Base-by-base conservation (phyloP, 2,797 vertebrate species). In the Syncerus caffer region DNA sequence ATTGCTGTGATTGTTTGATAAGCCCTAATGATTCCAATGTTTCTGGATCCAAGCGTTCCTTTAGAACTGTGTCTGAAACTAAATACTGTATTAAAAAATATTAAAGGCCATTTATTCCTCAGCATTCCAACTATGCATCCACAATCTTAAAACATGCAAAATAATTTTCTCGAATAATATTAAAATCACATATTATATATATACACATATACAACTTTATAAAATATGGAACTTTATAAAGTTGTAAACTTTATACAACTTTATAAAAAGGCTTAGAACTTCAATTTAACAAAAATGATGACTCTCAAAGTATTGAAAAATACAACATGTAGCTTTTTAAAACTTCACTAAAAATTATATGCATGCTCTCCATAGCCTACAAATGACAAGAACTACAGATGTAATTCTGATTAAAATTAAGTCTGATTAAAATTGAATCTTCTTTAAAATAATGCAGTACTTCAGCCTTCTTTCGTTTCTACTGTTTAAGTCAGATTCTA, bases 1-100 rank as follows among this genome's bases (percentile, higher is more conserved):
- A 99, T 97, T 99, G 99, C 97, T 99, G 99, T 85, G 99, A 99
- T 96, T 99, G 99, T 98, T 99, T 99, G 98, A 99, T 99, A 87
- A 99, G 99, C 88, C 99, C 99, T 96, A 99, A 99, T 6, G 99
- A 99, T 98, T 99, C 99, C 96, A 99, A 98, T 0, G 99, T 99
- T 98, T 99, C 99, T 93, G 99, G 99, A 98, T 99, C 99, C 94
- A 99, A 98, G 21, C 99, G 99, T 98, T 99, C 99, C 98, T 99
- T 99, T 51, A 99, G 98, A 97, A 99, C 99, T 86, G 99, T 99
- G 97, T 99, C 99, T 55, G 99, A 99, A 97, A 99, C 99, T 98
- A 99, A 99, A 98, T 99, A 99, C 99, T 99, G 97, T 47, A 98
- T 97, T 98, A 96, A 98, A 96, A 98, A 38, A 98, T 96, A 98